Conservation (phyloP, 2,797 vertebrate genomes). For the Adelosebastes latens region DNA sequence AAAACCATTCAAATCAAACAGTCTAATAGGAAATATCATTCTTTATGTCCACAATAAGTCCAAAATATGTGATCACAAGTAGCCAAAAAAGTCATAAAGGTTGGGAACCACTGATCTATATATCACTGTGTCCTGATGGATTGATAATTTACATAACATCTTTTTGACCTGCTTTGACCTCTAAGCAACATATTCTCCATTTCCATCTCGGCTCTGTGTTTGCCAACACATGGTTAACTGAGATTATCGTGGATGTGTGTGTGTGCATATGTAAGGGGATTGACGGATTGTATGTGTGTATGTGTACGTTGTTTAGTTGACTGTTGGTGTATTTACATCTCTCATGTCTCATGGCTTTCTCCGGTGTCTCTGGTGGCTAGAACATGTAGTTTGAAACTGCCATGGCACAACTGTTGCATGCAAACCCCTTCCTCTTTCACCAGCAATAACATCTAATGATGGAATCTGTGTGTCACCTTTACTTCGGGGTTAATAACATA, state of each 20-base stretch:
- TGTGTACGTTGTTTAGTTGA: background rate
- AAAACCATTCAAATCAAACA: background rate
- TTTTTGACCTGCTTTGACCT: conserved; percentile 27
- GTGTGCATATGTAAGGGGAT: conserved; percentile 30
- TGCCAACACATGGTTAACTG: conserved; percentile 43
- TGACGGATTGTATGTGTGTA: conserved; percentile 21
- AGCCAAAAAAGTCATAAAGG: background rate
- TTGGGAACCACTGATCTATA: background rate
- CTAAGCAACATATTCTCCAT: conserved; percentile 23
- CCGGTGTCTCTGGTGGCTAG: background rate
- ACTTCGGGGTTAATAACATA: background rate
- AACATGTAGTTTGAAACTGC: background rate
- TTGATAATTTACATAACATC: background rate
- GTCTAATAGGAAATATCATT: too few relatives aligned
- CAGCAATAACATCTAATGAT: background rate
- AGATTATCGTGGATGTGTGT: conserved; percentile 47
- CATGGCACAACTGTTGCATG: background rate
- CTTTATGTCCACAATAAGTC: background rate
- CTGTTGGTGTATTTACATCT: conserved; percentile 5
- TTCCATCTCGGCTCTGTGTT: conserved; percentile 39
- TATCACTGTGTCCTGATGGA: background rate
- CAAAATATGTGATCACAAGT: background rate
- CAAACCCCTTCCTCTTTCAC: background rate
- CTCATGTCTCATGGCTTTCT: conserved; percentile 11
- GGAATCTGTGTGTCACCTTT: background rate